phyloP scores from a whole-genome alignment of 2,113 vertebrate genomes.

The Turdus rufiventris region DNA sequence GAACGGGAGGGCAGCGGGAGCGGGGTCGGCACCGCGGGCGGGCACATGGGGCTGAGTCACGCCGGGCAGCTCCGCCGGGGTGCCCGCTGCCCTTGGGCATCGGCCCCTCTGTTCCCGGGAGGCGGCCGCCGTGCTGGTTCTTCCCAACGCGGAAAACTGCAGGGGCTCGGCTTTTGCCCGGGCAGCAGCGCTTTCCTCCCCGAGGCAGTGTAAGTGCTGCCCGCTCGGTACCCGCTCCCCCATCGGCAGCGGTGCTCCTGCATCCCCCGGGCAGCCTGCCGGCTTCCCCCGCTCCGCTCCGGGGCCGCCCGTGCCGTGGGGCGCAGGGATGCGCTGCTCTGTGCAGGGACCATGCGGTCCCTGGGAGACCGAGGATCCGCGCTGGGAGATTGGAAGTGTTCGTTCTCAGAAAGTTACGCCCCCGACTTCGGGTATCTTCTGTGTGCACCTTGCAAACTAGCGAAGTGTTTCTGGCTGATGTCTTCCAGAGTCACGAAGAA shows the following conservation, averaged over 20 bases:
- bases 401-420: rapidly evolving
- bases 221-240: no score
- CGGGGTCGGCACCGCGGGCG: background rate
- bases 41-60: background rate
- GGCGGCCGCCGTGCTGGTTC: background rate
- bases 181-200: background rate
- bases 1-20: background rate
- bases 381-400: background rate
- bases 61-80: background rate
- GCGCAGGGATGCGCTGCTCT: background rate
- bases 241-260: background rate
- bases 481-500: conserved; percentile 77
- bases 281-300: background rate
- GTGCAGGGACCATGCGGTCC: background rate
- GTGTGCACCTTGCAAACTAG: background rate
- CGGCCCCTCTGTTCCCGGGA: background rate
- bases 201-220: background rate
- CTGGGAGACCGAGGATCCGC: background rate
- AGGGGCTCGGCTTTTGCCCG: background rate
- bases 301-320: background rate
- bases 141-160: background rate
- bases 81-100: background rate
- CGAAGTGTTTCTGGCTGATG: background rate
- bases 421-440: background rate
- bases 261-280: background rate